Percentiles rank a stretch among this genome's conserved stretches.
phyloP scores from a whole-genome alignment of 2,888 invertebrate genomes.

The Calliopum simillimum region DNA sequence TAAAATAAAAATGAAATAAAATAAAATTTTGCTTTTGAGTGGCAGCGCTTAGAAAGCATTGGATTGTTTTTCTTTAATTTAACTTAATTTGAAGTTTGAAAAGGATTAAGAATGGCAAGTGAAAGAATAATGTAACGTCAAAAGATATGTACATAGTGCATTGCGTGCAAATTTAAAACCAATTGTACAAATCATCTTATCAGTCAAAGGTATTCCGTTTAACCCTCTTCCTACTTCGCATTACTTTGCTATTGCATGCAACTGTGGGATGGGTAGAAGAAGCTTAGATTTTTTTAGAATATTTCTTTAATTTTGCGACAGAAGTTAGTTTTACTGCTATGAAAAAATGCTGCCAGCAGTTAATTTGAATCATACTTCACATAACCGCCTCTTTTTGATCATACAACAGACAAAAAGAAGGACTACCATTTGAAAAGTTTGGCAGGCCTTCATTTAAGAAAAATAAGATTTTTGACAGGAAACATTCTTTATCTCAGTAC shows the following conservation, averaged over 20 bases:
- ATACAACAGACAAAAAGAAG: no score
- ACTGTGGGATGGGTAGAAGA: no score
- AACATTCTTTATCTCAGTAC: no score
- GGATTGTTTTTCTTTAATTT: conserved; percentile 1
- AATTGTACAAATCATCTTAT: conserved; percentile 18
- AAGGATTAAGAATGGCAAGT: background rate
- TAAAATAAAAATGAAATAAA: background rate
- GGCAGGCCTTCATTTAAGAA: no score
- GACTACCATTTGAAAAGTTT: no score
- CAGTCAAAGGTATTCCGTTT: background rate
- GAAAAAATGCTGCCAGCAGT: no score
- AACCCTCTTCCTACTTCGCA: background rate
- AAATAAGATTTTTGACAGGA: no score
- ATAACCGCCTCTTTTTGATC: no score
- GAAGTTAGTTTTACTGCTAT: no score
- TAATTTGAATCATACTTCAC: no score
- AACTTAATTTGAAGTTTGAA: conserved; percentile 20
- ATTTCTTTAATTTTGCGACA: no score
- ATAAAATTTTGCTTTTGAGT: background rate
- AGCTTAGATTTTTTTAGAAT: no score
- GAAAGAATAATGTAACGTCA: background rate
- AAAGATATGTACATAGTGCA: background rate
- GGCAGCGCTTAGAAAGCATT: conserved; percentile 5
- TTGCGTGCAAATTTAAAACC: conserved; percentile 13
- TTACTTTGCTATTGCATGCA: background rate